Evolutionary conservation across 2,113 vertebrate species (phyloP).

Genomic region (Scalopus aquaticus): DNA sequence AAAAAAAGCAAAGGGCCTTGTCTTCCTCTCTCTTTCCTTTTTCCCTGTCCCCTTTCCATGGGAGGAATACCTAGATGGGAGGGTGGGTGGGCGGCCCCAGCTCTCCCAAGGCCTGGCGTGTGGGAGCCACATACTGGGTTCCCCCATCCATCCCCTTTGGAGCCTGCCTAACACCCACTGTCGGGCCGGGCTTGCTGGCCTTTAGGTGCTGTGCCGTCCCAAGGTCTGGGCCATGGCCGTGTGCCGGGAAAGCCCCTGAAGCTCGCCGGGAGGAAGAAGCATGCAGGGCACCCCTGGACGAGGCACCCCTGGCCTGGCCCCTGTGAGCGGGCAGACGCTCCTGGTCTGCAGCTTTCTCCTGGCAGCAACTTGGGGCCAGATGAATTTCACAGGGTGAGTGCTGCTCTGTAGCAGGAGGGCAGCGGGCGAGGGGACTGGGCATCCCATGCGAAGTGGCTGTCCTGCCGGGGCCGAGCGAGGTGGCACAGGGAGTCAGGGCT

Average conservation of each 20-base stretch:
- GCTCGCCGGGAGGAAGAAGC: neutral
- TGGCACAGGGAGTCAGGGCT: neutral
- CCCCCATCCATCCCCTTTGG: neutral
- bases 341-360: slow-evolving; percentile 80
- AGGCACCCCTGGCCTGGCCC: rapidly evolving
- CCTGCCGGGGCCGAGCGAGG: neutral
- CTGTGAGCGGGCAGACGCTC: slow-evolving; percentile 79
- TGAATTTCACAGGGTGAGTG: slow-evolving; percentile 92
- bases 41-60: neutral
- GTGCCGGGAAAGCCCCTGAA: neutral
- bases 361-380: slow-evolving; percentile 75
- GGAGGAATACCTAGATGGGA: neutral
- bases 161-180: neutral
- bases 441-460: neutral
- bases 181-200: neutral
- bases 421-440: neutral
- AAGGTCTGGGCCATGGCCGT: slow-evolving; percentile 11
- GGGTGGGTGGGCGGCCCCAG: neutral
- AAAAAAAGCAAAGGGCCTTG: neutral
- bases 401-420: neutral
- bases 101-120: neutral
- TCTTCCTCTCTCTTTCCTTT: neutral
- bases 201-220: slow-evolving; percentile 1
- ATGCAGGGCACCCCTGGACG: neutral
- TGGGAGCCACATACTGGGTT: neutral